Conservation (phyloP, 2,113 vertebrate species). For the Heteronetta atricapilla region DNA sequence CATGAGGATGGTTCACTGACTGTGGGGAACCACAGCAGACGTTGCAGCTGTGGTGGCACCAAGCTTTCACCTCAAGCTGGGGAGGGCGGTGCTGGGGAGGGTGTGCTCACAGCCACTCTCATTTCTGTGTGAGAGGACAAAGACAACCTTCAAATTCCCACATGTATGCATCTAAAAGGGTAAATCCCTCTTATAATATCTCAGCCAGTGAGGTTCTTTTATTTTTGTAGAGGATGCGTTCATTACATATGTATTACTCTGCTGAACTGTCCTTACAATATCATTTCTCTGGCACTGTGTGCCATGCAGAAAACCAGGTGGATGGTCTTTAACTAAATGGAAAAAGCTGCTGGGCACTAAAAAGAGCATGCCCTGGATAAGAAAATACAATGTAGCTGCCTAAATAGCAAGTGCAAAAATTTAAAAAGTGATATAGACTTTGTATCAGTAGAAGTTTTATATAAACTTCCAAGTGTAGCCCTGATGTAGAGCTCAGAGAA, state of each 20-base stretch:
- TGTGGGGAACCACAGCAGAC: neutral
- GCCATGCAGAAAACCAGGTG: neutral
- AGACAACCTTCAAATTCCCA: neutral
- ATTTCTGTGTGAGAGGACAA: neutral
- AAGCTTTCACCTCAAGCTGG: neutral
- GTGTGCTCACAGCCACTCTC: neutral
- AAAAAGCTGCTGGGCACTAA: neutral
- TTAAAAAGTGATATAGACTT: neutral
- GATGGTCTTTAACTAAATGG: neutral
- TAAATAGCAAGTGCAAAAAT: neutral
- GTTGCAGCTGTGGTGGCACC: neutral
- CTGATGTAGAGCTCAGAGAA: neutral
- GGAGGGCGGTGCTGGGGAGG: too few species aligned
- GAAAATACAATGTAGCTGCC: neutral
- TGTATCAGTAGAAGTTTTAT: neutral
- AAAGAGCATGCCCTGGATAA: neutral
- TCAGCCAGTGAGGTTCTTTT: neutral
- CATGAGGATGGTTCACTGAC: neutral
- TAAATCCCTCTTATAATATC: fast-evolving
- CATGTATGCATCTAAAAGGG: neutral
- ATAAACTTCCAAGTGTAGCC: neutral
- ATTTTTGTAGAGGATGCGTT: neutral
- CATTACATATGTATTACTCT: neutral
- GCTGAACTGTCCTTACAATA: neutral
- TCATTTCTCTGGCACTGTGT: neutral